phyloP scores from a whole-genome alignment of 2,888 invertebrate species.

The Ypsolopha scabrella region DNA sequence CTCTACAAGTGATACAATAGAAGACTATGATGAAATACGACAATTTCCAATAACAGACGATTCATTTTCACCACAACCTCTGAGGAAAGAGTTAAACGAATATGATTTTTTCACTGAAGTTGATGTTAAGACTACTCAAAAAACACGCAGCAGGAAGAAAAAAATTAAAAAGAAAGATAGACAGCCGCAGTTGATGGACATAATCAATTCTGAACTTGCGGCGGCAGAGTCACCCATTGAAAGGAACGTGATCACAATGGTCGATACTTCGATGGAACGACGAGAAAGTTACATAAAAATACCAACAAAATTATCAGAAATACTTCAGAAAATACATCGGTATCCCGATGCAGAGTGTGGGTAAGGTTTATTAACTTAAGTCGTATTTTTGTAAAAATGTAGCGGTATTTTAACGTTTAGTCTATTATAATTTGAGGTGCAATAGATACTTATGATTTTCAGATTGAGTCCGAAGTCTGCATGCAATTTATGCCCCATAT shows the following conservation, averaged over 20 bases:
- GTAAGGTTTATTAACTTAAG: constrained; percentile 19
- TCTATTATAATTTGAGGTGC: not conserved
- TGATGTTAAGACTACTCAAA: constrained; percentile 23
- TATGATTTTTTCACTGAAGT: constrained; percentile 44
- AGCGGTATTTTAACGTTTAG: too few species aligned
- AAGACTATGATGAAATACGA: constrained; percentile 52
- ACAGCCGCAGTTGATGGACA: constrained; percentile 35
- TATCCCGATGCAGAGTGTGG: constrained; percentile 31
- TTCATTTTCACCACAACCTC: constrained; percentile 17
- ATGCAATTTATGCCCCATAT: constrained; percentile 31
- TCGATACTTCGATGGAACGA: constrained; percentile 19
- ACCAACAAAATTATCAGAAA: constrained; percentile 13
- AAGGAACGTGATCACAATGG: constrained; percentile 28
- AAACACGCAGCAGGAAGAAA: constrained; percentile 31
- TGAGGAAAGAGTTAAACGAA: constrained; percentile 22
- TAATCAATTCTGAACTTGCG: constrained; percentile 40
- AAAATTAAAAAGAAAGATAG: constrained; percentile 29
- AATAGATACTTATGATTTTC: constrained; percentile 7
- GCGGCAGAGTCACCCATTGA: constrained; percentile 24
- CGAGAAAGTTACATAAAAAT: constrained; percentile 23
- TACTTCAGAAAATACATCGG: constrained; percentile 16
- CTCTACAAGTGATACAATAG: constrained; percentile 29
- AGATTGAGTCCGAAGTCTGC: constrained; percentile 22
- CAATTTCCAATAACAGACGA: constrained; percentile 21
- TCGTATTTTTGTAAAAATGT: not conserved